Conservation (phyloP, 2,797 vertebrate species). For the Zenarchopterus dispar region DNA sequence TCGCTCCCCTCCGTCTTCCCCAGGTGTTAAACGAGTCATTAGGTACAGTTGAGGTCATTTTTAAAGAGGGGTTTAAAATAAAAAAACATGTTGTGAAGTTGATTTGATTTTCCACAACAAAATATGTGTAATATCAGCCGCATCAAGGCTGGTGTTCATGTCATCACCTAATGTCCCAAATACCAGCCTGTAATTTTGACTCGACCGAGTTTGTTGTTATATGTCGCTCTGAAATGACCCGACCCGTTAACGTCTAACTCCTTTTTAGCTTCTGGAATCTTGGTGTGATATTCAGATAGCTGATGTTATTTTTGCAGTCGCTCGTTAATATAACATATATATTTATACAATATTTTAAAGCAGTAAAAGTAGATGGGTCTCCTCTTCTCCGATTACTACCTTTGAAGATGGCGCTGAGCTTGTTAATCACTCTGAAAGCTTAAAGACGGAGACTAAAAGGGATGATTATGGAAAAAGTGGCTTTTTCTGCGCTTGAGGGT, state of each 20-base stretch:
- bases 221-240: slow-evolving; percentile 24
- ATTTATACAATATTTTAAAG: not conserved
- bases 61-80: slow-evolving; percentile 4
- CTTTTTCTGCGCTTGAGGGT: no score
- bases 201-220: slow-evolving; percentile 20
- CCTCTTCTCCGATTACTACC: no score
- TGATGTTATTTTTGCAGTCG: slow-evolving; percentile 13
- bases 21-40: slow-evolving; percentile 55
- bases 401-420: no score
- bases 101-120: slow-evolving; percentile 9
- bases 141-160: slow-evolving; percentile 24
- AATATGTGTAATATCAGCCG: slow-evolving; percentile 21
- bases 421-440: no score
- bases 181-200: slow-evolving; percentile 31
- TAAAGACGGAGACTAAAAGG: no score
- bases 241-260: slow-evolving; percentile 44
- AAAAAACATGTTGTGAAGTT: no score
- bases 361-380: no score
- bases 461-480: no score
- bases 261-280: slow-evolving; percentile 44
- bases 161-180: slow-evolving; percentile 29
- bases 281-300: slow-evolving; percentile 8
- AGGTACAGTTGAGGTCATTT: slow-evolving; percentile 52
- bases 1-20: slow-evolving; percentile 28
- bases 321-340: not conserved